phyloP scores from a whole-genome alignment of 2,888 invertebrate genomes.

The Ceramica pisi region DNA sequence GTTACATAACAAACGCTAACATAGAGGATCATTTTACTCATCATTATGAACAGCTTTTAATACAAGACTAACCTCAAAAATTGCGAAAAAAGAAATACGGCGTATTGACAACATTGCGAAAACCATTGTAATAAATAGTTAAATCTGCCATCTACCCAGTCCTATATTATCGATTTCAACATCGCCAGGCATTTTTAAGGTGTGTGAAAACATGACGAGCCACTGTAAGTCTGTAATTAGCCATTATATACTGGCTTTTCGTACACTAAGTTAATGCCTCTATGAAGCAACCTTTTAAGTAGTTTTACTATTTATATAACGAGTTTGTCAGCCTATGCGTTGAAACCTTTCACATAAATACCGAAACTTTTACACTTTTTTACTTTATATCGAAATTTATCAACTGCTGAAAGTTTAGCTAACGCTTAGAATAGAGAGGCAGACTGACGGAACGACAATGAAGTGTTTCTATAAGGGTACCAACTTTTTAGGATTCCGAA shows the following conservation, averaged over 20 bases:
- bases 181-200: not conserved
- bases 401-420: too few species aligned
- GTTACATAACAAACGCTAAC: too few species aligned
- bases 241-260: constrained; percentile 2
- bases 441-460: too few species aligned
- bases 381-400: too few species aligned
- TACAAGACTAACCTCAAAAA: too few species aligned
- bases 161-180: constrained; percentile 5
- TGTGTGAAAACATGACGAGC: not conserved
- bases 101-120: not conserved
- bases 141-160: not conserved
- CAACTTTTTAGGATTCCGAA: too few species aligned
- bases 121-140: not conserved
- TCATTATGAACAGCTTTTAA: too few species aligned
- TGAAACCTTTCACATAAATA: constrained; percentile 6
- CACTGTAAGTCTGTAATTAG: not conserved
- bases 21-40: too few species aligned
- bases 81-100: too few species aligned
- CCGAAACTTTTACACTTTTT: not conserved
- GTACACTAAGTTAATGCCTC: constrained; percentile 12
- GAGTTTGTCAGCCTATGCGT: not conserved
- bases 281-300: constrained; percentile 23
- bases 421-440: too few species aligned
- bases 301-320: constrained; percentile 3
- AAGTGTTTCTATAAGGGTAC: too few species aligned